phyloP scores from a whole-genome alignment of 2,113 vertebrate species.

The Pseudonaja textilis region DNA sequence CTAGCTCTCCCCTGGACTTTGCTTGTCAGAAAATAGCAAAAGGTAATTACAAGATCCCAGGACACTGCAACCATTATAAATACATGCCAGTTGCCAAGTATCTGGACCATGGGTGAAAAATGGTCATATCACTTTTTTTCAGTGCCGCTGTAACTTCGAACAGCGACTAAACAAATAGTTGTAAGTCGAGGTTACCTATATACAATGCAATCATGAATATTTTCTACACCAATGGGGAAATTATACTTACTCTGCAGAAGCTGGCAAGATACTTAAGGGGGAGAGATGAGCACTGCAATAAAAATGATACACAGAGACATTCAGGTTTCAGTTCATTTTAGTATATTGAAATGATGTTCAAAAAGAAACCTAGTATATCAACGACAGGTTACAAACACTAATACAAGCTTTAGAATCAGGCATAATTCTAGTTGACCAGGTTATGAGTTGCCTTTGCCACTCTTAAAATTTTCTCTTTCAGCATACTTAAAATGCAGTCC shows the following conservation, averaged over 20 bases:
- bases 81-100: not conserved
- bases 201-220: not conserved
- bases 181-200: not conserved
- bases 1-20: not conserved
- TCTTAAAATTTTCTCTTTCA: not conserved
- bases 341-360: not conserved
- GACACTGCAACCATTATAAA: not conserved
- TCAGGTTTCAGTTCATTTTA: not conserved
- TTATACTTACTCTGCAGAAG: slow-evolving; percentile 89
- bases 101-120: not conserved
- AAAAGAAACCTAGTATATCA: not conserved
- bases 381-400: not conserved
- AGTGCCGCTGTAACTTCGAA: not conserved
- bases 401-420: not conserved
- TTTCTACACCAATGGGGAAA: not conserved
- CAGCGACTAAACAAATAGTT: not conserved
- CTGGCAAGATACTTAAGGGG: slow-evolving; percentile 88
- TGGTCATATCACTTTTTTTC: not conserved
- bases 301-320: slow-evolving; percentile 22
- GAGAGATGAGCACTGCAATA: slow-evolving; percentile 86
- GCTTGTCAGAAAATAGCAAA: not conserved
- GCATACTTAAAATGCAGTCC: not conserved
- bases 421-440: not conserved
- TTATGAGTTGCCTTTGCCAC: not conserved
- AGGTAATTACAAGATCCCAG: not conserved